Evolutionary conservation across 2,113 vertebrate genomes (phyloP).

Genomic region (Cygnus buccinator): DNA sequence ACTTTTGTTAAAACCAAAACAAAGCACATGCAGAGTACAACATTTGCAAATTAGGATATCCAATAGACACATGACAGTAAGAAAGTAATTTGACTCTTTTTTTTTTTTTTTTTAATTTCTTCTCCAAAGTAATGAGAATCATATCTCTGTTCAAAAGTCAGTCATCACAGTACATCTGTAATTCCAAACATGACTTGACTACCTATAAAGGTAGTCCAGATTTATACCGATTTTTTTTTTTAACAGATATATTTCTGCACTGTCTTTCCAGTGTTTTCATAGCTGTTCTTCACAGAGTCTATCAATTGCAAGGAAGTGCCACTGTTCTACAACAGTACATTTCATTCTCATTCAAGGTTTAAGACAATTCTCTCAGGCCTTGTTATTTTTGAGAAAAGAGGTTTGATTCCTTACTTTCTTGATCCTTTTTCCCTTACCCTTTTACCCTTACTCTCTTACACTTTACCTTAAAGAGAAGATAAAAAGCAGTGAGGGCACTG

Average conservation of each 20-base stretch:
- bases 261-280: background rate
- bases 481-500: background rate
- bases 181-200: background rate
- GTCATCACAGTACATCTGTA: background rate
- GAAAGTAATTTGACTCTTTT: background rate
- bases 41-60: background rate
- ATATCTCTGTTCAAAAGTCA: background rate
- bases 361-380: background rate
- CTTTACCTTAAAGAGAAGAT: background rate
- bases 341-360: background rate
- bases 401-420: background rate
- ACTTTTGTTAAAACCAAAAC: background rate
- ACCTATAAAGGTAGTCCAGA: background rate
- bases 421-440: background rate
- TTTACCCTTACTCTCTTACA: background rate
- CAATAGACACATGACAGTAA: background rate
- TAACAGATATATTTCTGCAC: background rate
- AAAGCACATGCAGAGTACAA: background rate
- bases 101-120: background rate
- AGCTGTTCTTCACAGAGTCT: background rate
- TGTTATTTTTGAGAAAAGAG: background rate
- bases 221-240: background rate
- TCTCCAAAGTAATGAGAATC: background rate
- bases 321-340: background rate
- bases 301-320: background rate